phyloP scores from a whole-genome alignment of 2,113 vertebrate species.

The Emydura subglobosa region DNA sequence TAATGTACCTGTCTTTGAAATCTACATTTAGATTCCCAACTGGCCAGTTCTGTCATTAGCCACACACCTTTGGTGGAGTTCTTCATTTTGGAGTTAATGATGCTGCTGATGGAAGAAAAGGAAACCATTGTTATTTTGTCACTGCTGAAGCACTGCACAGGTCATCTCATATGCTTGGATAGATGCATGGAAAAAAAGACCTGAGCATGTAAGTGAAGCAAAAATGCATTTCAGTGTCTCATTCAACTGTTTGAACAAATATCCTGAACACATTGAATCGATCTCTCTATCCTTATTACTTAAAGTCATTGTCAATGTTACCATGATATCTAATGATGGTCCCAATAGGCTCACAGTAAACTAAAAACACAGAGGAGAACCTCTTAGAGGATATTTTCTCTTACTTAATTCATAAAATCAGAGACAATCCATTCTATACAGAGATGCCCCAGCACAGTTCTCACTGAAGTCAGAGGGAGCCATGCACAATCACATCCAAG shows the following conservation, averaged over 20 bases:
- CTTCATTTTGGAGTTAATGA: neutral
- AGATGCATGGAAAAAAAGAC: constrained; percentile 16
- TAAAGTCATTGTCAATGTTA: neutral
- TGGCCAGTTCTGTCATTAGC: neutral
- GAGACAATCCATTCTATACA: neutral
- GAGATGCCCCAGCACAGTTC: neutral
- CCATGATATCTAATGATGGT: neutral
- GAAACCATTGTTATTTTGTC: neutral
- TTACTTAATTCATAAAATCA: neutral
- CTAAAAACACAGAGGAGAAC: neutral
- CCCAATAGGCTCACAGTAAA: neutral
- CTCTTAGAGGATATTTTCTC: neutral
- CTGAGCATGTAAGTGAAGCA: constrained; percentile 27
- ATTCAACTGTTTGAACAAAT: neutral
- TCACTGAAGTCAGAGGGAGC: neutral
- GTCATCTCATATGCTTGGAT: constrained; percentile 21
- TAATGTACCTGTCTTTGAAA: neutral
- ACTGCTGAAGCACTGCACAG: neutral
- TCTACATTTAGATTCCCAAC: neutral
- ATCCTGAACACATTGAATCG: constrained; percentile 11
- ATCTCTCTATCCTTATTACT: constrained; percentile 16
- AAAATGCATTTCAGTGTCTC: constrained; percentile 21
- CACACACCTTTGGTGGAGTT: neutral
- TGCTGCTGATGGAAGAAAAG: neutral
- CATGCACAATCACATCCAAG: neutral